A percentile compares a stretch with the other conserved stretches of the same genome.
phyloP scores from a whole-genome alignment of 2,797 vertebrate genomes.

The Acestrorhynchus altus region DNA sequence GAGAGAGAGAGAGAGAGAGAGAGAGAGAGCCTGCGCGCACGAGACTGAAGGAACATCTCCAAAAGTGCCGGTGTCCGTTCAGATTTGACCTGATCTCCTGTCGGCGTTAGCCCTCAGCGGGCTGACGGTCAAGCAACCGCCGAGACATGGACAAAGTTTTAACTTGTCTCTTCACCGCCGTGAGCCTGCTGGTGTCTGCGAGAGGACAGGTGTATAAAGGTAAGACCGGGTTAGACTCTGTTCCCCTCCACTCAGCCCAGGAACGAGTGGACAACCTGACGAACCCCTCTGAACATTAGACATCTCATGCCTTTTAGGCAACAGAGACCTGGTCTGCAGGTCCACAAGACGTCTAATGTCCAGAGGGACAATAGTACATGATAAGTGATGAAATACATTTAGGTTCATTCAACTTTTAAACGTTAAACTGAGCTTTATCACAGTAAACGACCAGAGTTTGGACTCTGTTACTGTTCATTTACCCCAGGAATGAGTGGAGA shows the following conservation, averaged over 20 bases:
- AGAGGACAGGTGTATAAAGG: conserved; percentile 82
- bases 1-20: not conserved
- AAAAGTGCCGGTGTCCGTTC: conserved; percentile 9
- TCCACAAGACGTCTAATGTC: no score
- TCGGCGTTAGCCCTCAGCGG: conserved; percentile 72
- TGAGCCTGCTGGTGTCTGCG: conserved; percentile 74
- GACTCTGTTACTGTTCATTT: no score
- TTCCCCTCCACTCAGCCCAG: not conserved
- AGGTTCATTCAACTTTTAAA: no score
- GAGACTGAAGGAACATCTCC: conserved; percentile 2
- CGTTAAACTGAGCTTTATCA: no score
- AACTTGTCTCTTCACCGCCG: conserved; percentile 73
- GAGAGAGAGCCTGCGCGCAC: not conserved
- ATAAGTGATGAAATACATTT: no score
- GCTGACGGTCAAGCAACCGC: conserved; percentile 64
- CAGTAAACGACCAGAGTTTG: no score
- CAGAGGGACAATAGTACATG: no score
- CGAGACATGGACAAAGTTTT: conserved; percentile 83
- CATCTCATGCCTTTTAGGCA: no score
- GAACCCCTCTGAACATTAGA: no score
- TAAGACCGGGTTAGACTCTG: no score
- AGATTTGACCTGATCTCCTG: conserved; percentile 58
- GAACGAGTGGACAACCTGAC: not conserved
- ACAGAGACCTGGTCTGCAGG: no score
- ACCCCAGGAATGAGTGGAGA: no score